These are phyloP conservation scores for Caenorhabditis afra DNA, from an alignment of 2,888 invertebrate genomes.

Conservation along the genomic window DNA sequence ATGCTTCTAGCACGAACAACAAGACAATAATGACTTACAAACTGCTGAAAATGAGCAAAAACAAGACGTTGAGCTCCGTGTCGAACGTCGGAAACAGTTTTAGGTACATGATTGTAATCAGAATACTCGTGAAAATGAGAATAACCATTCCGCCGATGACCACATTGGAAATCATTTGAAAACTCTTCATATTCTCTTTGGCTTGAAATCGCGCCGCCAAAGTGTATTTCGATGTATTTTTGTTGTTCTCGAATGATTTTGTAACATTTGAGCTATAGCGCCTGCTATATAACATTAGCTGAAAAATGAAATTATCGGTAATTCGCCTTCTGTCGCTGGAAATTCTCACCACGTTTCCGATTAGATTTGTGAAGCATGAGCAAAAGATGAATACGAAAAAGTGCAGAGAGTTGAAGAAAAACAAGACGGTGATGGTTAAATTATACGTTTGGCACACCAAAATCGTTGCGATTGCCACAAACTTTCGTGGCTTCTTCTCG, in stretches of 20 bases:
- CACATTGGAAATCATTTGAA: conserved; percentile 25
- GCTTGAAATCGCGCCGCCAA: conserved; percentile 31
- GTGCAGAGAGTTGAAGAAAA: conserved; percentile 8
- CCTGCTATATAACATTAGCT: conserved; percentile 19
- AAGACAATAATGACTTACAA: neutral
- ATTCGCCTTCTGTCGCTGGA: neutral
- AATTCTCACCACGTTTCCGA: conserved; percentile 13
- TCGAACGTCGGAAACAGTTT: neutral
- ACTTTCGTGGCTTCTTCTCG: conserved; percentile 22
- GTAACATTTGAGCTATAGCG: conserved; percentile 24
- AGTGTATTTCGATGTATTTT: conserved; percentile 14
- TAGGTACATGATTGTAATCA: conserved; percentile 7
- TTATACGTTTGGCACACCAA: conserved; percentile 13
- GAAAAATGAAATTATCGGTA: neutral
- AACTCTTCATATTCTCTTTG: conserved; percentile 25
- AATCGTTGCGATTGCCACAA: conserved; percentile 9
- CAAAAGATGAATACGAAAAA: conserved; percentile 7
- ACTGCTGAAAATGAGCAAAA: neutral
- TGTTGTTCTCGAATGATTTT: conserved; percentile 15
- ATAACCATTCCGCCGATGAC: conserved; percentile 31
- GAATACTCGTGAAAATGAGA: conserved; percentile 13
- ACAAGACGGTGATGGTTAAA: conserved; percentile 6
- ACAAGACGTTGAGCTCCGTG: conserved; percentile 4
- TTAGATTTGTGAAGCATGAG: conserved; percentile 8
- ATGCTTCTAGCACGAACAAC: too few species aligned